These are phyloP conservation scores for Gastrophryne carolinensis DNA, from an alignment of 2,797 vertebrate species.

Conservation along the genomic window DNA sequence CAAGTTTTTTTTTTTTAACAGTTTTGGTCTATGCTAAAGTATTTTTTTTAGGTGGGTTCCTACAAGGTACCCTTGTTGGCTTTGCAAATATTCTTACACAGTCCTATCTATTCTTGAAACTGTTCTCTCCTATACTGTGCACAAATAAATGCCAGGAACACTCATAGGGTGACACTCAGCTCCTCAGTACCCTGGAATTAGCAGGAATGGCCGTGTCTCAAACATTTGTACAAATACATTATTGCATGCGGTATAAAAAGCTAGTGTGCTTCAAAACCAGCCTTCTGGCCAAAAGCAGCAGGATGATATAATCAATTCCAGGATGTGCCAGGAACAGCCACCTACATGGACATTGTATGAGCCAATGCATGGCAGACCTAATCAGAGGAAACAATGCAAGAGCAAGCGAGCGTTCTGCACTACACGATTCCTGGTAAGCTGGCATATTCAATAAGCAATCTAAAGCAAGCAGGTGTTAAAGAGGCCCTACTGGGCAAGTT, in stretches of 20 bases:
- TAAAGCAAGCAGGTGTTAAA: too few species aligned
- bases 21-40: too few species aligned
- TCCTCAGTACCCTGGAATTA: not conserved
- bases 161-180: not conserved
- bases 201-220: not conserved
- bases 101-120: too few species aligned
- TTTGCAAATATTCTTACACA: too few species aligned
- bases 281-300: not conserved
- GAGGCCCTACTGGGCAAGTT: too few species aligned
- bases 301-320: constrained; percentile 4
- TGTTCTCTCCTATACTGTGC: not conserved
- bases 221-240: constrained; percentile 11
- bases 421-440: too few species aligned
- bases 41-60: too few species aligned
- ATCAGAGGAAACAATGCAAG: not conserved
- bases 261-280: not conserved
- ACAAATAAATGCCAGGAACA: too few species aligned
- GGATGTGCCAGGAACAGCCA: not conserved
- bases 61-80: too few species aligned
- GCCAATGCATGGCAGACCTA: not conserved
- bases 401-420: not conserved
- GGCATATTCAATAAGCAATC: too few species aligned
- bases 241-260: not conserved
- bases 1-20: too few species aligned
- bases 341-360: not conserved